phyloP scores from a whole-genome alignment of 2,113 vertebrate species.

The Sminthopsis crassicaudata region DNA sequence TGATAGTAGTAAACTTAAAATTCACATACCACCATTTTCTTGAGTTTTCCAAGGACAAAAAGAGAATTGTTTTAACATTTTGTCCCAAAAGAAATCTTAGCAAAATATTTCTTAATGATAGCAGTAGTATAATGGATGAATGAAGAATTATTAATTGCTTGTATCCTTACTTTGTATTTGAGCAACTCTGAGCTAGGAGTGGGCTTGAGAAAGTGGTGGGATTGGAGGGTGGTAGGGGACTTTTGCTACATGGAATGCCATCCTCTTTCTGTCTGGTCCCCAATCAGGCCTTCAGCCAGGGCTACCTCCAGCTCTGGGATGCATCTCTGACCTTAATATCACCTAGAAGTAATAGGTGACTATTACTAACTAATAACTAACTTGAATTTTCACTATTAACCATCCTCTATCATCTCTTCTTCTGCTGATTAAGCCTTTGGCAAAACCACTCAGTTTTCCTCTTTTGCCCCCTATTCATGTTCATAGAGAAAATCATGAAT shows the following conservation, averaged over 20 bases:
- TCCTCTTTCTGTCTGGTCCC: not conserved
- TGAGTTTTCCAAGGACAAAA: not conserved
- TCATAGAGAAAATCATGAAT: too few relatives aligned
- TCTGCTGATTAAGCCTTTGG: too few relatives aligned
- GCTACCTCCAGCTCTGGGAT: not conserved
- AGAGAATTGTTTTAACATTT: not conserved
- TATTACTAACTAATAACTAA: too few relatives aligned
- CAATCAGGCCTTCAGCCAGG: not conserved
- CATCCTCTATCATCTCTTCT: too few relatives aligned
- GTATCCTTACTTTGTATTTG: not conserved
- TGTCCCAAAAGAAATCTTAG: not conserved
- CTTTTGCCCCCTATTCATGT: too few relatives aligned
- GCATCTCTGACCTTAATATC: not conserved
- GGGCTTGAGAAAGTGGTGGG: too few relatives aligned
- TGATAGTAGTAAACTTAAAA: not conserved
- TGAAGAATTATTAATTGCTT: too few relatives aligned
- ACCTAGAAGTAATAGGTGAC: too few relatives aligned
- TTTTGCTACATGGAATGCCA: not conserved
- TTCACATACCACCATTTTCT: not conserved
- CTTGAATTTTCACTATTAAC: too few relatives aligned
- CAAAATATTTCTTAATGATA: not conserved
- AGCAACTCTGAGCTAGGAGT: not conserved
- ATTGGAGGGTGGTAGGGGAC: not conserved
- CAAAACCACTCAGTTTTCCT: too few relatives aligned
- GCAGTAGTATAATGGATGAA: too few relatives aligned